A percentile compares a stretch with the other conserved stretches of the same genome.
Conservation (phyloP, 2,113 vertebrate genomes). For the Orycteropus afer region DNA sequence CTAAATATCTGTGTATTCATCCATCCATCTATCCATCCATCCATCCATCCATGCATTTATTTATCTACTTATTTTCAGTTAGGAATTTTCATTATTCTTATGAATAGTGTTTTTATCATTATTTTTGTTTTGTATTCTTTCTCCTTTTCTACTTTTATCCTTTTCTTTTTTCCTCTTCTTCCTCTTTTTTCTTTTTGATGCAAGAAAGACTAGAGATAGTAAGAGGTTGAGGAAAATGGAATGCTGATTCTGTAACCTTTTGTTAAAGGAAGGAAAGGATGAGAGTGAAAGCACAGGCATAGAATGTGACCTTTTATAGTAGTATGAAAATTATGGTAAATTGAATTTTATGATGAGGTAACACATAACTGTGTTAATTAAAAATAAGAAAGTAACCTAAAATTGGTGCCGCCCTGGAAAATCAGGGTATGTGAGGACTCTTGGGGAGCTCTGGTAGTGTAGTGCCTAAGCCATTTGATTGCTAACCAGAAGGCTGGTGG, state of each 20-base stretch:
- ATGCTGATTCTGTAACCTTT: neutral
- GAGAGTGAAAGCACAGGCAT: neutral
- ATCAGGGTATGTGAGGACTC: neutral
- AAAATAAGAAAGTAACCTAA: neutral
- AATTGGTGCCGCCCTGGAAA: neutral
- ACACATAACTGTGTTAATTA: neutral
- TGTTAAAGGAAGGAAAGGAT: neutral
- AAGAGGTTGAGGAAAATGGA: neutral
- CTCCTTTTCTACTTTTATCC: neutral
- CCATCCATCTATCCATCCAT: neutral
- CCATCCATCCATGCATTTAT: neutral
- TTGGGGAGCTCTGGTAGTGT: no score
- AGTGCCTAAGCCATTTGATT: no score
- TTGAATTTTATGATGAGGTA: neutral
- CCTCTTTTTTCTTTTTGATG: neutral
- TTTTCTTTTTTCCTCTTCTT: neutral
- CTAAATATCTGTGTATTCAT: no score
- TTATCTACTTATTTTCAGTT: neutral
- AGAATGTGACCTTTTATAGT: neutral
- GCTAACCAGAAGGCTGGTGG: no score
- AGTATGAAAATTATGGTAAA: neutral
- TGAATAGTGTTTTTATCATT: neutral
- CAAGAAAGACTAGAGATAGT: neutral
- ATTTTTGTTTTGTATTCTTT: neutral
- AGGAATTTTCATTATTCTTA: neutral